A percentile compares a stretch with the other conserved stretches of the same genome.
Evolutionary conservation across 2,113 vertebrate species (phyloP).

Genomic region (Odontophorus gujanensis): DNA sequence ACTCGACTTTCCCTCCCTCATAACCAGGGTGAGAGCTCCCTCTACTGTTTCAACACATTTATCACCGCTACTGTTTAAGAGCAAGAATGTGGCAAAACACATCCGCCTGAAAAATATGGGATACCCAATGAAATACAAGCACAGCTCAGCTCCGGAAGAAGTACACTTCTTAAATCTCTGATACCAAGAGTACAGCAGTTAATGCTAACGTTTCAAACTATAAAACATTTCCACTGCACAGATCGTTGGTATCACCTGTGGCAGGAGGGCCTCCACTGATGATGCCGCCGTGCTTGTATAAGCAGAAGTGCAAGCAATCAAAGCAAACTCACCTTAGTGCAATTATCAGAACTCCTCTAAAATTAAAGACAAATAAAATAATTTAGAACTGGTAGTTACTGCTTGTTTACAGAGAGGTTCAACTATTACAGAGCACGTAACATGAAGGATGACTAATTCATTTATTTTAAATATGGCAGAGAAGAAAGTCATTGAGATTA

Average conservation of each 20-base stretch:
- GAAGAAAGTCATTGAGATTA: neutral
- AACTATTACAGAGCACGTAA: accelerated
- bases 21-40: constrained; percentile 31
- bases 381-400: accelerated
- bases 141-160: neutral
- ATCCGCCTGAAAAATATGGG: neutral
- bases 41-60: neutral
- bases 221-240: accelerated
- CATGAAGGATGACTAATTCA: accelerated
- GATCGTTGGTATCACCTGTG: neutral
- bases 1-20: neutral
- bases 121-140: neutral
- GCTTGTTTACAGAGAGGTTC: neutral
- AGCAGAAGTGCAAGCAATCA: neutral
- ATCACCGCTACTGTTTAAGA: neutral
- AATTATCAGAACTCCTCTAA: neutral
- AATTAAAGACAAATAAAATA: neutral
- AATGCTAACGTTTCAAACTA: neutral
- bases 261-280: accelerated
- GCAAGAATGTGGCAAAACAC: neutral
- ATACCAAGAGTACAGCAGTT: accelerated
- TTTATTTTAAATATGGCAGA: neutral
- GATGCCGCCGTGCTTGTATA: accelerated
- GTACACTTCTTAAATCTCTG: accelerated
- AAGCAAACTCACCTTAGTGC: neutral